Percentiles rank a stretch among this genome's conserved stretches.
Conservation (phyloP, 2,888 invertebrate species). For the Punctoribates punctum region DNA sequence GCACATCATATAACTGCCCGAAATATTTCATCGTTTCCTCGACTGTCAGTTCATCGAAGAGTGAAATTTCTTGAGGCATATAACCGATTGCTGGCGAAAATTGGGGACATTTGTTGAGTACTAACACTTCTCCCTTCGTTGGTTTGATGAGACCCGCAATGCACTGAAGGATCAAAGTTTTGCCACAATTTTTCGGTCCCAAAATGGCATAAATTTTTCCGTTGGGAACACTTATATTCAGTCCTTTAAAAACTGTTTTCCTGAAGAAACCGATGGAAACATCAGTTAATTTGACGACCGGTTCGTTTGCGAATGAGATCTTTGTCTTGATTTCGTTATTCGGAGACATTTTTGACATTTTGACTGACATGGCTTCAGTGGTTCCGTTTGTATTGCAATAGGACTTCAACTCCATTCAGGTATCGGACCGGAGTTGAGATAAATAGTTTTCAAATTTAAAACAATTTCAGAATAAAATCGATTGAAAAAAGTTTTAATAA, state of each 20-base stretch:
- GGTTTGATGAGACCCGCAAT: conserved; percentile 34
- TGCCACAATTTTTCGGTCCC: conserved; percentile 6
- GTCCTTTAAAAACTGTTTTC: not conserved
- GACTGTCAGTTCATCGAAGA: conserved; percentile 17
- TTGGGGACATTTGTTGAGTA: not conserved
- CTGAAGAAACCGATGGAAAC: conserved; percentile 2
- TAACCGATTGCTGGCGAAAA: not conserved
- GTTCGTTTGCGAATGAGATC: not conserved
- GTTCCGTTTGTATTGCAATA: not conserved
- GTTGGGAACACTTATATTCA: conserved; percentile 21
- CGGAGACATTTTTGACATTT: not conserved
- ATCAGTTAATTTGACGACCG: conserved; percentile 19
- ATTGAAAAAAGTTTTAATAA: too few species aligned
- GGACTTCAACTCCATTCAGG: conserved; percentile 1
- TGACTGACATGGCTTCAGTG: not conserved
- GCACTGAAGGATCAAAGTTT: conserved; percentile 21
- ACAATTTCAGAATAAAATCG: too few species aligned
- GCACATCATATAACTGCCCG: conserved; percentile 14
- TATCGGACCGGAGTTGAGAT: not conserved
- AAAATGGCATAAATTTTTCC: conserved; percentile 25
- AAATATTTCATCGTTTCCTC: conserved; percentile 31
- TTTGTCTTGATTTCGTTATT: not conserved
- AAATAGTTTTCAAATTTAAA: not conserved
- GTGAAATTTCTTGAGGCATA: conserved; percentile 32
- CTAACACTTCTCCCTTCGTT: not conserved